These are phyloP conservation scores for Xylocopa sonorina DNA, from an alignment of 1,140 invertebrate genomes.

Conservation along the genomic window DNA sequence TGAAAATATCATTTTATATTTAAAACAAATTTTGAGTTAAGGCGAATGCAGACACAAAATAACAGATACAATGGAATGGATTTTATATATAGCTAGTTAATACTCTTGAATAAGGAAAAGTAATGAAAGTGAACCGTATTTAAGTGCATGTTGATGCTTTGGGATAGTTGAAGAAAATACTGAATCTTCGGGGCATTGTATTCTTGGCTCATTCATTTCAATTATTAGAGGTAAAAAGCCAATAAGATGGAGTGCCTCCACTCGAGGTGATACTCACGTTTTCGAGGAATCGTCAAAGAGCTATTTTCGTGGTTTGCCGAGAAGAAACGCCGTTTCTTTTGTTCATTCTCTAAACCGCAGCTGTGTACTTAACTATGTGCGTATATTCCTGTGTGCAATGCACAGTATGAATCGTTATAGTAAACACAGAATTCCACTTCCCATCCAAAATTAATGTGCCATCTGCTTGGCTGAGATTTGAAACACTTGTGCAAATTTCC, in stretches of 20 bases:
- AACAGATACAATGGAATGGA: no score
- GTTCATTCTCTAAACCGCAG: neutral
- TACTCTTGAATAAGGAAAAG: neutral
- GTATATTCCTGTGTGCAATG: neutral
- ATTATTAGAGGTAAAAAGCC: conserved; percentile 11
- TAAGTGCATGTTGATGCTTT: no score
- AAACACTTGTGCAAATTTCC: neutral
- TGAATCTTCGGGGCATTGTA: neutral
- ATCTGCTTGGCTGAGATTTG: neutral
- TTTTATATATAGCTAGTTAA: no score
- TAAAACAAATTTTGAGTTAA: no score
- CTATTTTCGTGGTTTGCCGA: conserved; percentile 22
- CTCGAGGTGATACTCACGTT: conserved; percentile 13
- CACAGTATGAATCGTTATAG: neutral
- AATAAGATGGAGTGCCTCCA: conserved; percentile 7
- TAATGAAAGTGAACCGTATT: neutral
- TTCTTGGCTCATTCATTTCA: conserved; percentile 9
- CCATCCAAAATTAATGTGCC: neutral
- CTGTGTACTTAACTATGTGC: neutral
- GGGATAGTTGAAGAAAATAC: neutral
- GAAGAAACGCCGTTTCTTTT: conserved; percentile 16
- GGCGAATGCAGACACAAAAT: no score
- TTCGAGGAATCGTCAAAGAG: conserved; percentile 33
- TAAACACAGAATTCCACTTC: neutral
- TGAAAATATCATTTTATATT: no score